These are phyloP conservation scores for Protomyctophum bolini DNA, from an alignment of 2,113 vertebrate species.

Conservation along the genomic window DNA sequence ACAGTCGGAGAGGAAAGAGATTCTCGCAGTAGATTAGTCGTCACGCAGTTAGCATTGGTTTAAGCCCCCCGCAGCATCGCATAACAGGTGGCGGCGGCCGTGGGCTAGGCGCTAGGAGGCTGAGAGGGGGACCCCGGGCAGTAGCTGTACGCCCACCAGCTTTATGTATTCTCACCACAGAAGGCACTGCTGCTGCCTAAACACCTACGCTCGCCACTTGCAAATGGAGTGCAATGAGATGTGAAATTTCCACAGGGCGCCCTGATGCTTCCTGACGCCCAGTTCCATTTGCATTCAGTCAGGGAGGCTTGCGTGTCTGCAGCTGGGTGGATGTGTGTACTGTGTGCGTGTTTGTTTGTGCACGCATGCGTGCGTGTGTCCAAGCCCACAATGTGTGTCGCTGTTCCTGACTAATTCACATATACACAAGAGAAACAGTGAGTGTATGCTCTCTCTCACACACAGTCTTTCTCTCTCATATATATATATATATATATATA, in stretches of 20 bases:
- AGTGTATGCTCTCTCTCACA: too few species aligned
- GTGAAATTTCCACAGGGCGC: conserved; percentile 75
- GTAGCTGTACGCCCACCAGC: conserved; percentile 33
- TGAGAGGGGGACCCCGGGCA: conserved; percentile 21
- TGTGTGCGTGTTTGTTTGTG: conserved; percentile 16
- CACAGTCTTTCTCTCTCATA: too few species aligned
- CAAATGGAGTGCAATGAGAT: conserved; percentile 80
- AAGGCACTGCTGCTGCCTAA: conserved; percentile 66
- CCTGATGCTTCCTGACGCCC: conserved; percentile 63
- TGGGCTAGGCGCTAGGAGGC: conserved; percentile 7
- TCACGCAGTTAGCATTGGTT: conserved; percentile 65
- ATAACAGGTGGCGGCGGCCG: conserved; percentile 66
- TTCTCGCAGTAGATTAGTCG: conserved; percentile 65
- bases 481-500: too few species aligned
- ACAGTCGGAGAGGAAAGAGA: conserved; percentile 50
- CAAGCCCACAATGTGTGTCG: too few species aligned
- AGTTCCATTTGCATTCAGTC: conserved; percentile 67
- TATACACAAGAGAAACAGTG: too few species aligned
- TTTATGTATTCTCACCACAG: conserved; percentile 67
- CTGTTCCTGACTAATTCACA: too few species aligned
- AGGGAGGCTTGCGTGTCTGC: conserved; percentile 52
- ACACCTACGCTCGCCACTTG: conserved; percentile 66
- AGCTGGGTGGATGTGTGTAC: conserved; percentile 54
- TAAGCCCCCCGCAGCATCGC: conserved; percentile 56
- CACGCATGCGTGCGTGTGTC: neutral